Conservation (phyloP, 2,888 invertebrate species). For the Mystacides longicornis region DNA sequence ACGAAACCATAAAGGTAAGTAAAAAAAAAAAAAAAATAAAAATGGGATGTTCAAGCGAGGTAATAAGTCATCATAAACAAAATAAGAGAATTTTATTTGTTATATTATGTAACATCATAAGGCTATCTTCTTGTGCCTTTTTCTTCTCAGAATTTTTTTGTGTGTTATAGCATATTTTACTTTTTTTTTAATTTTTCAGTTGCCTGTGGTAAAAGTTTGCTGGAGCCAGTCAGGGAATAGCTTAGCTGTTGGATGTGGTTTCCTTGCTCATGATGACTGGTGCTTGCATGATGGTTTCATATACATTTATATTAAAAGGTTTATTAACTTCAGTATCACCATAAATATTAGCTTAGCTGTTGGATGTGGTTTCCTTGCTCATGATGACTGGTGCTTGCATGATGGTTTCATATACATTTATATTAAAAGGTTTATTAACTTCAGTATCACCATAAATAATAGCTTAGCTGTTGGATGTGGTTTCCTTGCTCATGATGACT, state of each 20-base stretch:
- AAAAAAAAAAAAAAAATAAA: too few species aligned
- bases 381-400: constrained; percentile 39
- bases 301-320: constrained; percentile 31
- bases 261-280: constrained; percentile 35
- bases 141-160: too few species aligned
- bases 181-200: constrained; percentile 8
- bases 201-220: constrained; percentile 30
- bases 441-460: constrained; percentile 23
- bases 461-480: constrained; percentile 34
- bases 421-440: constrained; percentile 26
- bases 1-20: too few species aligned
- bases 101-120: too few species aligned
- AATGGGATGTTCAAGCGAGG: too few species aligned
- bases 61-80: too few species aligned
- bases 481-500: constrained; percentile 33
- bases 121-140: too few species aligned
- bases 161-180: too few species aligned
- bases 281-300: constrained; percentile 36
- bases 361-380: constrained; percentile 31
- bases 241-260: constrained; percentile 33
- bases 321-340: neutral
- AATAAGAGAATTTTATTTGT: too few species aligned
- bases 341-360: constrained; percentile 33
- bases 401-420: constrained; percentile 32
- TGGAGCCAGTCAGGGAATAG: constrained; percentile 38